Conservation (phyloP, 2,888 invertebrate genomes). For the Disparrhopalites patrizii region DNA sequence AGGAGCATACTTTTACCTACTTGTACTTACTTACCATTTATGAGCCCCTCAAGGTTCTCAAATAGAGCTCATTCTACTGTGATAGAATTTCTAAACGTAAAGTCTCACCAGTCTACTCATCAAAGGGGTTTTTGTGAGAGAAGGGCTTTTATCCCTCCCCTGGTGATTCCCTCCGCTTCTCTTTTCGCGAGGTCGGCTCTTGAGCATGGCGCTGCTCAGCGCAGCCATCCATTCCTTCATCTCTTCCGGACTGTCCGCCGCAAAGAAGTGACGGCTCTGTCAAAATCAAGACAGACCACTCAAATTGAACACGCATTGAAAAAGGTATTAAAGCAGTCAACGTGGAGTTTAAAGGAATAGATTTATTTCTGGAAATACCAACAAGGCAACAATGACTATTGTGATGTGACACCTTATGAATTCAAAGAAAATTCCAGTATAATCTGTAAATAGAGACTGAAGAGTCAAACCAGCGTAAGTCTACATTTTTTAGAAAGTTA, state of each 20-base stretch:
- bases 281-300: too few species aligned
- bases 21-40: too few species aligned
- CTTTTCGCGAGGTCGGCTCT: constrained; percentile 45
- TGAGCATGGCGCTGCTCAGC: constrained; percentile 49
- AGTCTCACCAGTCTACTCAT: background rate
- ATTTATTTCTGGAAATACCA: background rate
- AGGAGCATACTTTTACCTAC: too few species aligned
- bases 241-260: constrained; percentile 50
- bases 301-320: background rate
- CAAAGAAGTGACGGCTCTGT: constrained; percentile 50
- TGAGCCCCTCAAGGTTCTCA: background rate
- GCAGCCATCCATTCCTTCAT: constrained; percentile 50
- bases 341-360: background rate
- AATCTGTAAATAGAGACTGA: too few species aligned
- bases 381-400: background rate
- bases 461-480: too few species aligned
- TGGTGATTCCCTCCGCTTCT: background rate
- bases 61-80: background rate
- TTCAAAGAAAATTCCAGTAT: background rate
- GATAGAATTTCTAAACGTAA: background rate
- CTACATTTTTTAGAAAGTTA: too few species aligned
- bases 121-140: background rate
- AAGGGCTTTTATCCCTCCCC: constrained; percentile 9
- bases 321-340: background rate
- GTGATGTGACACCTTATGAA: background rate